Evolutionary conservation across 2,797 vertebrate species (phyloP).

Genomic region (Buceros bicornis): DNA sequence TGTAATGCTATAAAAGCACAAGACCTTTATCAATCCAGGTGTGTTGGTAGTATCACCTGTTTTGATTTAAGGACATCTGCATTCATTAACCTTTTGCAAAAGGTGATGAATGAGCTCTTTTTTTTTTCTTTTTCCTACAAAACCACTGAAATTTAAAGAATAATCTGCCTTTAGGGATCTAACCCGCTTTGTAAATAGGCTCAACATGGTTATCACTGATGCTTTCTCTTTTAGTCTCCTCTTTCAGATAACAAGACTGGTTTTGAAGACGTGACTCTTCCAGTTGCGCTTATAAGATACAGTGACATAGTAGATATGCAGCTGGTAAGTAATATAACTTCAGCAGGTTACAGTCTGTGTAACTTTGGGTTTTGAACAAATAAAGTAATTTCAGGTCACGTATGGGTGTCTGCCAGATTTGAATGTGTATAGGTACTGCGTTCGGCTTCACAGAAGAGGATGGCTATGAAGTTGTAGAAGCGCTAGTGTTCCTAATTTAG

Average conservation of each 20-base stretch:
- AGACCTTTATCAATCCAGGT: neutral
- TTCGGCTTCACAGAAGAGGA: neutral
- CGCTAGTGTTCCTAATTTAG: neutral
- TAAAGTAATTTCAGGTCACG: neutral
- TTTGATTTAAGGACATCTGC: neutral
- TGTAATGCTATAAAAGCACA: neutral
- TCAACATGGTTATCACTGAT: neutral
- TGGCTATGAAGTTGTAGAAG: neutral
- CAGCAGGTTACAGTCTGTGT: neutral
- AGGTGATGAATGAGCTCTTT: neutral
- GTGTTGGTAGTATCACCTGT: neutral
- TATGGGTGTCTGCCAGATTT: neutral
- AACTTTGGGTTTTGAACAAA: neutral
- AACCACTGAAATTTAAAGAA: neutral
- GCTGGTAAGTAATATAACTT: slow-evolving; percentile 79
- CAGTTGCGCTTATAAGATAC: slow-evolving; percentile 87
- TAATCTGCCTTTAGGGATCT: neutral
- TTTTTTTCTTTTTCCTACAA: neutral
- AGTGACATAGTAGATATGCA: slow-evolving; percentile 85
- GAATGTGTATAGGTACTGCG: neutral
- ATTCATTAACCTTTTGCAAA: neutral
- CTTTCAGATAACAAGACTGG: slow-evolving; percentile 85
- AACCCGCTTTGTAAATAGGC: neutral
- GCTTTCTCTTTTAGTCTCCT: slow-evolving; percentile 77
- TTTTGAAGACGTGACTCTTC: slow-evolving; percentile 84